These are phyloP conservation scores for Squalus acanthias DNA, from an alignment of 2,797 vertebrate species.

Conservation along the genomic window DNA sequence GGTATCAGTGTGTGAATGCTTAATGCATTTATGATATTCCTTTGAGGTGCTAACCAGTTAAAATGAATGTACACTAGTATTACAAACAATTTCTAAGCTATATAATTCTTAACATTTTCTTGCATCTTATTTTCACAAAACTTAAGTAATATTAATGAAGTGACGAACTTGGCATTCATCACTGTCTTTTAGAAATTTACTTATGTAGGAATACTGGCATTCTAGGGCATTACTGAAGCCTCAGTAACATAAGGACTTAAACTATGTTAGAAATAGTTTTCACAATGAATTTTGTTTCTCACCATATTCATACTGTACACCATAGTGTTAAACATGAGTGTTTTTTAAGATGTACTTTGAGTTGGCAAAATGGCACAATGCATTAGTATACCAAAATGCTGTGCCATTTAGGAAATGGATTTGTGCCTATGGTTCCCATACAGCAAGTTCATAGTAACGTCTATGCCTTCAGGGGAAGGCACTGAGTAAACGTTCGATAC, in stretches of 20 bases:
- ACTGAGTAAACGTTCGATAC: neutral
- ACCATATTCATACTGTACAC: neutral
- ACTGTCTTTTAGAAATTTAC: neutral
- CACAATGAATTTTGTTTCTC: neutral
- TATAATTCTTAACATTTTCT: neutral
- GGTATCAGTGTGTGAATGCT: neutral
- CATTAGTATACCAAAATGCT: neutral
- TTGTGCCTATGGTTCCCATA: neutral
- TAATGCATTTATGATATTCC: neutral
- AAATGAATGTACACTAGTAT: neutral
- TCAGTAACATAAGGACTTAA: neutral
- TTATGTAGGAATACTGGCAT: neutral
- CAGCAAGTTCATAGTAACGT: neutral
- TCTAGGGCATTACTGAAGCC: too few relatives aligned
- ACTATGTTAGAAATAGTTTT: neutral
- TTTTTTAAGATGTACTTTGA: neutral
- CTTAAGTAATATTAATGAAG: neutral
- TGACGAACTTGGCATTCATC: neutral
- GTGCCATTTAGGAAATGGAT: neutral
- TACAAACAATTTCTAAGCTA: neutral
- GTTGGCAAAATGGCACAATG: neutral
- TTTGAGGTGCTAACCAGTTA: neutral
- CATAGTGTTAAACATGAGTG: neutral
- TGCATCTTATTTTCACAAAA: neutral
- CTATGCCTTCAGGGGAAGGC: slow-evolving; percentile 3